These are phyloP conservation scores for Fundulus diaphanus DNA, from an alignment of 2,797 vertebrate genomes.

Conservation along the genomic window DNA sequence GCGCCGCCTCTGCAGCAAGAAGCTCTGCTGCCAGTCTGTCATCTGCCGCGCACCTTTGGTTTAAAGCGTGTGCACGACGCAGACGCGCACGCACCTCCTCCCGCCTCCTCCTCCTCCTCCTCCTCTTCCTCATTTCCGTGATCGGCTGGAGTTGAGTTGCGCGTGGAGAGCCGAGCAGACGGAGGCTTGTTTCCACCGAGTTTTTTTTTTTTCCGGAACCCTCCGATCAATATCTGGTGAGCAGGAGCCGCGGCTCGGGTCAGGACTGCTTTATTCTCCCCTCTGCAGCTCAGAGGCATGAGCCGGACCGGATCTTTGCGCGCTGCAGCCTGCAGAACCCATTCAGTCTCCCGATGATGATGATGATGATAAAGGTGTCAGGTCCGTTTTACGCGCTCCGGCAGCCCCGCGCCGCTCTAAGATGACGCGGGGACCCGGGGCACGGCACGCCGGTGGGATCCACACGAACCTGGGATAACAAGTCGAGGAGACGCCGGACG, in stretches of 20 bases:
- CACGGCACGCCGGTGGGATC: slow-evolving; percentile 77
- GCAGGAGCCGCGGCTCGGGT: not conserved
- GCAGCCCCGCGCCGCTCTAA: slow-evolving; percentile 30
- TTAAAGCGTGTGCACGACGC: not conserved
- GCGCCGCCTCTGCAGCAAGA: slow-evolving; percentile 20
- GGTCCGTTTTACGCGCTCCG: slow-evolving; percentile 15
- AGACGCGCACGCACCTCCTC: slow-evolving; percentile 14
- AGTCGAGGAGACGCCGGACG: not conserved
- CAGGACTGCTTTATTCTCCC: not conserved
- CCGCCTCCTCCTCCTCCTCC: slow-evolving; percentile 12
- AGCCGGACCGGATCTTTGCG: not conserved
- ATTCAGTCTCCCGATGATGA: slow-evolving; percentile 1
- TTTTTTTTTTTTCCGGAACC: not conserved
- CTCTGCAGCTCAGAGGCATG: slow-evolving; percentile 18
- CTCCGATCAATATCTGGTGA: slow-evolving; percentile 15
- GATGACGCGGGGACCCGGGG: slow-evolving; percentile 73
- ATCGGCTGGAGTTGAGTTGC: slow-evolving; percentile 11
- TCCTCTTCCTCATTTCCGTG: slow-evolving; percentile 47
- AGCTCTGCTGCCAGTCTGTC: not conserved
- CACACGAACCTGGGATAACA: slow-evolving; percentile 78
- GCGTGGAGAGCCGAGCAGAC: slow-evolving; percentile 7
- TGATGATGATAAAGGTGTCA: slow-evolving; percentile 27
- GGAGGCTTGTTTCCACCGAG: not conserved
- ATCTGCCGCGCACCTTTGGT: not conserved
- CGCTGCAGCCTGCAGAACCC: slow-evolving; percentile 7